These are phyloP conservation scores for Polia nebulosa DNA, from an alignment of 2,888 invertebrate species.

Conservation along the genomic window DNA sequence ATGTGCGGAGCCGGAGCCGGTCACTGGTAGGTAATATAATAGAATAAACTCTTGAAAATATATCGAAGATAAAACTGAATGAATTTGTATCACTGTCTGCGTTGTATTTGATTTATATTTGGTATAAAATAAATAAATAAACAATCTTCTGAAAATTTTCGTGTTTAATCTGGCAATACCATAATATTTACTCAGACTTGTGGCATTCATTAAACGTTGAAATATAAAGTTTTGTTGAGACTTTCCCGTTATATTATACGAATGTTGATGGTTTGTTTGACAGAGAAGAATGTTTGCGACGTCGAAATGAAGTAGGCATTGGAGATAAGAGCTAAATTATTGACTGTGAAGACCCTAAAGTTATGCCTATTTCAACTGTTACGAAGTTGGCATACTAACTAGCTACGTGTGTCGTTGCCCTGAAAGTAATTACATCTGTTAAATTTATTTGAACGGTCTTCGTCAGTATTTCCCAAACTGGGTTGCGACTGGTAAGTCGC, in stretches of 20 bases:
- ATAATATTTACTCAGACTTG: constrained; percentile 24
- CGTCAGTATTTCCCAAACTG: too few relatives aligned
- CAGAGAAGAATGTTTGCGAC: constrained; percentile 38
- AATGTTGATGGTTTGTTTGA: constrained; percentile 34
- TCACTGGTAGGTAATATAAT: too few relatives aligned
- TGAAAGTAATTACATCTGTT: constrained; percentile 17
- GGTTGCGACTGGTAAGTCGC: too few relatives aligned
- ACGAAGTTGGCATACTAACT: constrained; percentile 25
- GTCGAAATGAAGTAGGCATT: constrained; percentile 11
- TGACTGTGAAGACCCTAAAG: constrained; percentile 39
- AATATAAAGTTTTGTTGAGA: constrained; percentile 16
- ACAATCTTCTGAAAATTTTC: constrained; percentile 5
- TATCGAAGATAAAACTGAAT: background rate
- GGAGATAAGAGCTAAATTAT: constrained; percentile 33
- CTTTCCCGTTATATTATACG: constrained; percentile 8
- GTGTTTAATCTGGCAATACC: constrained; percentile 23
- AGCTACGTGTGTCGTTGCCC: constrained; percentile 10
- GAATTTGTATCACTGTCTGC: background rate
- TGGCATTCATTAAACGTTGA: constrained; percentile 42
- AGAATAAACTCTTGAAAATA: too few relatives aligned
- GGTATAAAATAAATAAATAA: constrained; percentile 1
- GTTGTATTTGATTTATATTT: constrained; percentile 7
- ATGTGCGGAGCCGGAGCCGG: too few relatives aligned
- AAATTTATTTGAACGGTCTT: constrained; percentile 19
- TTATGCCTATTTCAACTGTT: constrained; percentile 17